Percentiles rank a stretch among this genome's conserved stretches.
These are phyloP conservation scores for Melopsittacus undulatus DNA, from an alignment of 2,797 vertebrate species.

Conservation along the genomic window DNA sequence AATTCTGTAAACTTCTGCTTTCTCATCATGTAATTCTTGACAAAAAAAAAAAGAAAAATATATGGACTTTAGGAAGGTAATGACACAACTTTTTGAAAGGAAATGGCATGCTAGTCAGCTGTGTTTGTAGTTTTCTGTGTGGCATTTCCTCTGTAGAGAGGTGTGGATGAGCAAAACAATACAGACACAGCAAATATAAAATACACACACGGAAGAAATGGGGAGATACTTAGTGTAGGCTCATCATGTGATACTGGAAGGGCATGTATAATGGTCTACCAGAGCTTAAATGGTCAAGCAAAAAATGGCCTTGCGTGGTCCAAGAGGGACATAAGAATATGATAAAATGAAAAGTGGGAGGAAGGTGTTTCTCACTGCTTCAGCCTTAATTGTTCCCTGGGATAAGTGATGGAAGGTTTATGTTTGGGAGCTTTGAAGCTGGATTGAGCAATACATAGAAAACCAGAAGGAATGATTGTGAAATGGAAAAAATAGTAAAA, in stretches of 20 bases:
- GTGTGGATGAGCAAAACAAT: neutral
- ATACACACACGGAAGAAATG: constrained; percentile 2
- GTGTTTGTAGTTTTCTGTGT: neutral
- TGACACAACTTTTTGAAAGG: neutral
- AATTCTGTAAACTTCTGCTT: constrained; percentile 34
- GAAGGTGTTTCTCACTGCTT: neutral
- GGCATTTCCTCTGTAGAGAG: neutral
- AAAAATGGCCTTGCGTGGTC: neutral
- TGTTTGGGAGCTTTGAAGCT: neutral
- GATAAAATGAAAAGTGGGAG: neutral
- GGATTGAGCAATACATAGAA: neutral
- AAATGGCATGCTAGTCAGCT: neutral
- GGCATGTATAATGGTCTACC: neutral
- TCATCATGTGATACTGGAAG: neutral
- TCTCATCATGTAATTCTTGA: constrained; percentile 15
- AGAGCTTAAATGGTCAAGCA: neutral
- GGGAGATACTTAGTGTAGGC: neutral
- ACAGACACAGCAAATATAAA: neutral
- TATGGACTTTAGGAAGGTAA: neutral
- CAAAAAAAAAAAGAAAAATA: neutral
- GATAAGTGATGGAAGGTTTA: neutral
- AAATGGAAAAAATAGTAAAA: neutral
- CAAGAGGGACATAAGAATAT: neutral
- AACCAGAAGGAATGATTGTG: neutral
- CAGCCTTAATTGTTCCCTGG: neutral